Evolutionary conservation across 2,888 invertebrate species (phyloP), one percentile per base, ranked within the genome.

Genomic region (Limenitis camilla): DNA sequence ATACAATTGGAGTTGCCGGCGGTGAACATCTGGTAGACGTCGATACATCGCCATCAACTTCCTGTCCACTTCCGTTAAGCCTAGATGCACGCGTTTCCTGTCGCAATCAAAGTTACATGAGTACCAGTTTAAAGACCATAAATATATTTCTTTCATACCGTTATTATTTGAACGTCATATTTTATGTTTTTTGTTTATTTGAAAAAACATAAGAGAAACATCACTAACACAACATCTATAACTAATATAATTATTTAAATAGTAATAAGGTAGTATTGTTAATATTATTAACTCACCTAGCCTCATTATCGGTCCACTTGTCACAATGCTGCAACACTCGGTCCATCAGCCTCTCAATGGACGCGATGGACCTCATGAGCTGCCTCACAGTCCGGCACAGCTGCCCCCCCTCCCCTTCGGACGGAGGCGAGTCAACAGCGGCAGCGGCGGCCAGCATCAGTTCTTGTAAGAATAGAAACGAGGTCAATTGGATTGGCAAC

Each of bases 1-100:
- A 54, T 86, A 87, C 4, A 86, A 78, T 49, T 85, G 84, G 46
- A 87, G 62, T 67, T 87, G 86, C 45, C 82, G 64, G 1, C 80
- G 69, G 43, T 87, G 84, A 28, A 87, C 86, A 43, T 84, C 86
- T 3, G 86, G 86, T 53, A 87, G 64, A 1, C 86, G 69, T 1
- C 80, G 71, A 67, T 87, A 87, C 83, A 87, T 87, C 55, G 83
- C 84, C 82, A 86, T 86, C 59, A 87, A 55, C 67, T 85, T 86
- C 2, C 83, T 69, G 61, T 87, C 85, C 59, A 86, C 86, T 33
- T 81, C 84, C 0, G 81, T 78, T 27, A 87, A 61, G 0, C 85
- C 85, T 56, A 76, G 62, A 61, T 86, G 84, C 19, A 86, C 82
- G 5, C 78, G 78, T 69, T 83, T 85, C 66, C 86, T 86, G 66